Evolutionary conservation across 2,113 vertebrate species (phyloP).

Genomic region (Petrocephalus zakoni): DNA sequence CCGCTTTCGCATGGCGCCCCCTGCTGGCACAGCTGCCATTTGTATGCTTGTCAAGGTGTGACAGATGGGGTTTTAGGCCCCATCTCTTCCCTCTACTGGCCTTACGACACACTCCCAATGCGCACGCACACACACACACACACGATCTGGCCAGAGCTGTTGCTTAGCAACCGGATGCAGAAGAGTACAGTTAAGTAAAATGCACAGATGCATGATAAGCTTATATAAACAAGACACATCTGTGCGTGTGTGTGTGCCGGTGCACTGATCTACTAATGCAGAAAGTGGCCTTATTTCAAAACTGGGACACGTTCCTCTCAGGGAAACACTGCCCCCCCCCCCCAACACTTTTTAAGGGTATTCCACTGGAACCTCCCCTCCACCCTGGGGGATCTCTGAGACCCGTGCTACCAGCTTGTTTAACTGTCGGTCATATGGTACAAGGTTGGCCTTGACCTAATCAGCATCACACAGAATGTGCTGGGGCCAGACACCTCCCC

Average conservation of each 20-base stretch:
- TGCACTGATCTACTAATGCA: not conserved
- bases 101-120: not conserved
- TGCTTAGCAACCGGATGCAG: slow-evolving; percentile 14
- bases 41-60: not conserved
- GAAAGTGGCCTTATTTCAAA: not conserved
- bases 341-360: not conserved
- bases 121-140: not conserved
- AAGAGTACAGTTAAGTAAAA: not conserved
- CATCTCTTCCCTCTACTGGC: not conserved
- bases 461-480: not conserved
- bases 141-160: not conserved
- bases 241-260: not conserved
- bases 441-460: not conserved
- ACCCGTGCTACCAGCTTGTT: not conserved
- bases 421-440: not conserved
- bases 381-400: not conserved
- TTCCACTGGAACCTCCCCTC: not conserved
- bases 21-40: not conserved
- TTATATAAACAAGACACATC: slow-evolving; percentile 1
- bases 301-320: not conserved
- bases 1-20: not conserved
- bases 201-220: not conserved
- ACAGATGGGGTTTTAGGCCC: not conserved
- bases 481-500: not conserved
- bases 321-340: not conserved